Percentiles rank a stretch among this genome's conserved stretches.
Conservation (phyloP, 2,113 vertebrate species). For the Notiomystis cincta region DNA sequence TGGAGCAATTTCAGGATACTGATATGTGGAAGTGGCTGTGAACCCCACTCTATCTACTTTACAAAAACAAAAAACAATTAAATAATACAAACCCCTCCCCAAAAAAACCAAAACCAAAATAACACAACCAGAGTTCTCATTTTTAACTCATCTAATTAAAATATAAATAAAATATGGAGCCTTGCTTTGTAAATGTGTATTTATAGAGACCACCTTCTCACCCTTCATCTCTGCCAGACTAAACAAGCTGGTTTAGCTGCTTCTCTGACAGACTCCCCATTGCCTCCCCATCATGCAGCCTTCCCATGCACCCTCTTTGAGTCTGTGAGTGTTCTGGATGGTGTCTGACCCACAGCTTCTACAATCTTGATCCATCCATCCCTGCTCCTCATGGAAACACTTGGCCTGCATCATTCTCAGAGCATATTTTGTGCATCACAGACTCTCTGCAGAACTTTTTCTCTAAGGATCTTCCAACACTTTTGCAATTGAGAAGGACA, state of each 20-base stretch:
- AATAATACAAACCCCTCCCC: not conserved
- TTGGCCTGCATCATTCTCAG: not conserved
- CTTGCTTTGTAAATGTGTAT: not conserved
- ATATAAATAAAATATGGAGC: not conserved
- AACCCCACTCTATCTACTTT: not conserved
- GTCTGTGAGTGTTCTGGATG: not conserved
- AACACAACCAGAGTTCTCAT: not conserved
- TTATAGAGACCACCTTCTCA: not conserved
- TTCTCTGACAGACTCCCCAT: not conserved
- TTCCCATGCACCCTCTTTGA: not conserved
- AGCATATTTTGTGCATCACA: not conserved
- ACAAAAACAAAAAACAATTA: not conserved
- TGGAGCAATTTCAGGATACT: not conserved
- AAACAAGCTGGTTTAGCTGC: not conserved
- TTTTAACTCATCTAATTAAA: not conserved
- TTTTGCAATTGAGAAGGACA: not conserved
- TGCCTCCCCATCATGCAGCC: accelerated
- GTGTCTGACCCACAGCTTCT: not conserved
- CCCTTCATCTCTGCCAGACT: not conserved
- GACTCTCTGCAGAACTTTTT: not conserved
- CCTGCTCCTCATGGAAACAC: not conserved
- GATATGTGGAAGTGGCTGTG: not conserved
- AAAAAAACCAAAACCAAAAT: not conserved
- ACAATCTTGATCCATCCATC: not conserved
- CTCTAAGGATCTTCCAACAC: not conserved